Evolutionary conservation across 2,113 vertebrate species (phyloP).

Genomic region (Malaclemys terrapin): DNA sequence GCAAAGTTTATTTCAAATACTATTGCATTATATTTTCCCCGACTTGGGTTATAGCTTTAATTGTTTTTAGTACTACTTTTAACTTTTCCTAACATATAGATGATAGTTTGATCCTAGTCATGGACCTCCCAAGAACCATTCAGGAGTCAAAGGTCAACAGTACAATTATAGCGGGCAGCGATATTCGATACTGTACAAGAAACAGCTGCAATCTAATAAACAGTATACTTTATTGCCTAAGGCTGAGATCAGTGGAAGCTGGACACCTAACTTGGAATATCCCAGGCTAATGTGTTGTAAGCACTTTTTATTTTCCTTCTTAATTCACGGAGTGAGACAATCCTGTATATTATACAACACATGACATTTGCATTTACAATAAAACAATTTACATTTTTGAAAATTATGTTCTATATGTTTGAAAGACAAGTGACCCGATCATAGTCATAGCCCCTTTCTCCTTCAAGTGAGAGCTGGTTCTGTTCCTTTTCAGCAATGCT

Average conservation of each 20-base stretch:
- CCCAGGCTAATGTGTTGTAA: background rate
- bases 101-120: background rate
- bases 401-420: accelerated
- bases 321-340: background rate
- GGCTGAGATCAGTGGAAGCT: accelerated
- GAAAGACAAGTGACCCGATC: accelerated
- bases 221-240: accelerated
- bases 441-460: background rate
- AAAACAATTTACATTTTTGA: accelerated
- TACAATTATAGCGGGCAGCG: accelerated
- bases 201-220: background rate
- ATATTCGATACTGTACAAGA: background rate
- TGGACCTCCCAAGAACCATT: background rate
- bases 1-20: background rate
- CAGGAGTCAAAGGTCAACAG: background rate
- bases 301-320: background rate
- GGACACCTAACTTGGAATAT: background rate
- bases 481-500: background rate
- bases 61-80: background rate
- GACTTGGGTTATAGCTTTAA: background rate
- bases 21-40: background rate
- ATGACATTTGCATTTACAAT: accelerated
- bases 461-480: background rate
- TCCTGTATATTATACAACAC: background rate
- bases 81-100: background rate